A percentile compares a stretch with the other conserved stretches of the same genome.
phyloP scores from a whole-genome alignment of 2,888 invertebrate genomes.

The Eupsilia transversa region DNA sequence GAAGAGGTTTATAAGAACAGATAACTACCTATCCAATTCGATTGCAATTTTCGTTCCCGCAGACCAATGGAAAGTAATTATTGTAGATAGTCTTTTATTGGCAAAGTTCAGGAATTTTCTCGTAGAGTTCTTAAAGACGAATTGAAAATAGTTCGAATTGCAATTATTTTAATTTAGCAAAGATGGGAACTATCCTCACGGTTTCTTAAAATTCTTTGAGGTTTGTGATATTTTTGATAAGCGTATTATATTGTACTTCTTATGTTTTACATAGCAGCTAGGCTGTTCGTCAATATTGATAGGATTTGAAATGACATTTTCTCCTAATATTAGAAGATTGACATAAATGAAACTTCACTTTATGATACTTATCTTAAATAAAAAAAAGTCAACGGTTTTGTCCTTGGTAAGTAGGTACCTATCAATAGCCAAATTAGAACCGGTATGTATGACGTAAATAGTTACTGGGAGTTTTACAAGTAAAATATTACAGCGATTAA shows the following conservation, averaged over 20 bases:
- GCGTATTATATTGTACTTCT: not conserved
- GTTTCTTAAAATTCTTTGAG: not conserved
- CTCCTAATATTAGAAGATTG: not conserved
- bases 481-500: not conserved
- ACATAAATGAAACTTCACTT: too few species aligned
- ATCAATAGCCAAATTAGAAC: not conserved
- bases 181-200: not conserved
- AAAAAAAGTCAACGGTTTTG: not conserved
- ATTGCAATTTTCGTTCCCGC: not conserved
- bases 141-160: not conserved
- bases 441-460: not conserved
- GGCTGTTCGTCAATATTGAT: too few species aligned
- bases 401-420: too few species aligned
- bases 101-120: not conserved
- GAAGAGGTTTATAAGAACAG: not conserved
- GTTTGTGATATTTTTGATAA: not conserved
- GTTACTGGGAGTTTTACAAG: not conserved
- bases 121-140: not conserved
- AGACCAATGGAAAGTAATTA: not conserved
- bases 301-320: not conserved
- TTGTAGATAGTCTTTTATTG: conserved; percentile 17
- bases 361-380: not conserved
- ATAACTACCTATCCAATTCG: not conserved
- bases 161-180: not conserved
- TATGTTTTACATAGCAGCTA: not conserved